Percentiles rank a stretch among this genome's conserved stretches.
Conservation (phyloP, 2,888 invertebrate genomes). For the Dexiosoma caninum region DNA sequence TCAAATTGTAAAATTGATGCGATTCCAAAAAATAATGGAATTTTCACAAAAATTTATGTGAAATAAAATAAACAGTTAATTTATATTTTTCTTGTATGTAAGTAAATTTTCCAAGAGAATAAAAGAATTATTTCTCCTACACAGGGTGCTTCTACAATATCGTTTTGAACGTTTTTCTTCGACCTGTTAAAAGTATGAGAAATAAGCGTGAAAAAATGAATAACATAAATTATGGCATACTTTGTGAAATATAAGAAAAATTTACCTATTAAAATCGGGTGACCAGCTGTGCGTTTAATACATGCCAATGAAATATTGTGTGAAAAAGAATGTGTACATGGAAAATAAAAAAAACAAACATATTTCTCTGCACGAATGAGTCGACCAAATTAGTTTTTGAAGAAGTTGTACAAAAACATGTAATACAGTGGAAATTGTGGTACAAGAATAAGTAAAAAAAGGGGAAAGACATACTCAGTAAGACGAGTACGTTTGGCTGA, state of each 20-base stretch:
- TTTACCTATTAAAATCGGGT: conserved; percentile 48
- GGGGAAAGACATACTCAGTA: neutral
- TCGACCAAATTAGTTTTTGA: conserved; percentile 31
- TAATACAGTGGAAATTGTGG: neutral
- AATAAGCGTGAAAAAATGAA: neutral
- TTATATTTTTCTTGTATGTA: neutral
- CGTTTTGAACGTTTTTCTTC: neutral
- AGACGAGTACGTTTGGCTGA: neutral
- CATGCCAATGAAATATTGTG: neutral
- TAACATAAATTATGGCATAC: conserved; percentile 55
- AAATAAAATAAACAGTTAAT: conserved; percentile 4
- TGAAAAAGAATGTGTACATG: neutral
- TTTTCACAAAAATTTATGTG: neutral
- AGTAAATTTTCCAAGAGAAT: neutral
- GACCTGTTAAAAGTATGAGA: neutral
- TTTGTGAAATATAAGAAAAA: conserved; percentile 45
- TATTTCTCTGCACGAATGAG: conserved; percentile 47
- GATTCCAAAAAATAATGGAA: conserved; percentile 20
- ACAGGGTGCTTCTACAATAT: conserved; percentile 40
- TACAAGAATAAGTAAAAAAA: neutral
- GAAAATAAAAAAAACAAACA: neutral
- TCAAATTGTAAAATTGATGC: conserved; percentile 54
- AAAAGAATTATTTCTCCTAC: conserved; percentile 2
- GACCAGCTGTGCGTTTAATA: conserved; percentile 51
- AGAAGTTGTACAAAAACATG: neutral